Conservation (phyloP, 92 coral and sea anemone genomes). For the Phymanthus crucifer region DNA sequence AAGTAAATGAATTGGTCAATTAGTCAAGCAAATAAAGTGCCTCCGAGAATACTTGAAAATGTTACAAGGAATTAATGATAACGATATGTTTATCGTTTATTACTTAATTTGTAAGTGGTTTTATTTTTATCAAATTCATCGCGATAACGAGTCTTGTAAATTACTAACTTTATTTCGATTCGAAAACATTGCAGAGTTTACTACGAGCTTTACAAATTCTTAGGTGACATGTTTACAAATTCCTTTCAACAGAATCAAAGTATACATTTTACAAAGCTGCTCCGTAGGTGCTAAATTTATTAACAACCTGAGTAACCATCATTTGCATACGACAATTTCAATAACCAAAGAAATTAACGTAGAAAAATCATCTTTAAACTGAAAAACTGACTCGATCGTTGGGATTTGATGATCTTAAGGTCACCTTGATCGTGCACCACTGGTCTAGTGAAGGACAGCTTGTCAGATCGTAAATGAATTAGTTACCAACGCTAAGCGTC, state of each 20-base stretch:
- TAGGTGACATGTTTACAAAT: slow-evolving; percentile 17
- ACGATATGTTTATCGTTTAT: not conserved
- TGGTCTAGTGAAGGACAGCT: slow-evolving; percentile 9
- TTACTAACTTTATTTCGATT: not conserved
- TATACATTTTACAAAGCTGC: slow-evolving; percentile 1
- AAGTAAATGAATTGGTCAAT: no score
- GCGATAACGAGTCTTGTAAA: not conserved
- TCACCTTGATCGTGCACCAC: slow-evolving; percentile 7
- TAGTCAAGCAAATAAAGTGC: not conserved
- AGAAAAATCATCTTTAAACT: not conserved
- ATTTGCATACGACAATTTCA: not conserved
- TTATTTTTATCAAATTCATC: not conserved
- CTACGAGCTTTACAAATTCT: not conserved
- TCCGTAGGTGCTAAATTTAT: slow-evolving; percentile 37
- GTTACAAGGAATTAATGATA: not conserved
- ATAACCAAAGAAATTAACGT: not conserved
- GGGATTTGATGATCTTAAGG: not conserved
- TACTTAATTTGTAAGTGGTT: not conserved
- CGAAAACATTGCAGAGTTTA: not conserved
- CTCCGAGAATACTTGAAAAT: not conserved
- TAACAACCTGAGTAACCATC: slow-evolving; percentile 24
- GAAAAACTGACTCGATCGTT: not conserved
- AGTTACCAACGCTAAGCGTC: not conserved
- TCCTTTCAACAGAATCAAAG: not conserved
- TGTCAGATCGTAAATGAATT: slow-evolving; percentile 19